A percentile compares a stretch with the other conserved stretches of the same genome.
Evolutionary conservation across 2,113 vertebrate genomes (phyloP).

Genomic region (Sclerurus mexicanus): DNA sequence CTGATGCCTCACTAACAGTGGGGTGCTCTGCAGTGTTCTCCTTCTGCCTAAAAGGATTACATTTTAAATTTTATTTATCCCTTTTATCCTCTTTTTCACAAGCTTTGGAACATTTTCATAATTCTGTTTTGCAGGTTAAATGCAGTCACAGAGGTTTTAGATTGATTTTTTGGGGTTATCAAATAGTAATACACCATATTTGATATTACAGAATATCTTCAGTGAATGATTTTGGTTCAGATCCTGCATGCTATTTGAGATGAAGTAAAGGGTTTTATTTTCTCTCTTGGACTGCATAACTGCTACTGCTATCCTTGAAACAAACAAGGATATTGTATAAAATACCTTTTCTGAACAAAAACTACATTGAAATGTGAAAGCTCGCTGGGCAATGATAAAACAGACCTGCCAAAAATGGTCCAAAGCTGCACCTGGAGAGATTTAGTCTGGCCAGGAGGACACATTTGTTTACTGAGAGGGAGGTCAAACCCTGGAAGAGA

Average conservation of each 20-base stretch:
- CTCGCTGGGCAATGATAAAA: neutral
- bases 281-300: neutral
- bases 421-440: neutral
- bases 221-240: neutral
- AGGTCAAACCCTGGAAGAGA: neutral
- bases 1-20: neutral
- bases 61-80: neutral
- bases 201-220: neutral
- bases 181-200: neutral
- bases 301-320: neutral
- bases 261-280: neutral
- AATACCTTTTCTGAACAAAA: neutral
- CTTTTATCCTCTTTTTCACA: neutral
- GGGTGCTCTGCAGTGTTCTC: neutral
- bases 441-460: neutral
- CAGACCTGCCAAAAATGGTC: neutral
- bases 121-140: neutral
- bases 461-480: neutral
- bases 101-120: neutral
- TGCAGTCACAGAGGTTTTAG: neutral
- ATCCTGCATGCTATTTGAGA: neutral
- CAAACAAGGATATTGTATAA: neutral
- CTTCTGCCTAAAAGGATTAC: neutral
- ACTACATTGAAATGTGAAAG: neutral
- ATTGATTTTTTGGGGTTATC: neutral